Base-by-base conservation (phyloP, 2,888 invertebrate genomes). In the Cantharis flavilabris region DNA sequence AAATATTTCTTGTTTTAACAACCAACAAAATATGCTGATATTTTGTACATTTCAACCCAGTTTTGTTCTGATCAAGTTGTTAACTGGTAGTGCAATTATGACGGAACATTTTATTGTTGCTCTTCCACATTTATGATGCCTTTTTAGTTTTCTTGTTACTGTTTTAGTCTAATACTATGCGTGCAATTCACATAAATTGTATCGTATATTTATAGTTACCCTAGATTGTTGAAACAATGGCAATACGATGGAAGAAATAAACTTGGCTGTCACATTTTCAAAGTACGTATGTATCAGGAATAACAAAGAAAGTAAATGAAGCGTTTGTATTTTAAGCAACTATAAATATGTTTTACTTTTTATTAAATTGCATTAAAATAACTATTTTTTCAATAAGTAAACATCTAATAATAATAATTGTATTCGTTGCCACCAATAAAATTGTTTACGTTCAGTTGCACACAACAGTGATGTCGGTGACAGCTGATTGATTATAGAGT, bases 21-120 rank as follows among this genome's bases (percentile, higher is more conserved):
- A 75, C 79, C 76, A 62, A 80, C 76, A 62, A 80, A 76, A 78
- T 79, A 80, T 80, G 80, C 74, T 80, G 80, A 81, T 80, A 81
- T 80, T 80, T 80, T 80, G 78, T 80, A 79, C 76, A 26, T 23
- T 9, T 30, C 65, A 26, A 75, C 75, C 26, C 67, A 18, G 71
- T 67, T 75, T 26, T 26, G 62, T 75, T 67, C 65, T 71, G 71
- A 75, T 75, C 65, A 75, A 75, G 65, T 75, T 75, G 71, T 75
- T 70, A 67, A 28, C 63, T 62, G 16, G 33, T 65, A 75, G 65
- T 65, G 64, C 71, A 64, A 75, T 75, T 75, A 71, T 75, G 33
- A 71, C 75, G 14, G 67, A 28, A 20, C 71, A 65, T 71, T 67
- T 70, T 71, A 67, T 75, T 71, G 71, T 67, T 71, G 18, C 23